Conservation (phyloP, 2,888 invertebrate species). For the Camptogramma bilineatum region DNA sequence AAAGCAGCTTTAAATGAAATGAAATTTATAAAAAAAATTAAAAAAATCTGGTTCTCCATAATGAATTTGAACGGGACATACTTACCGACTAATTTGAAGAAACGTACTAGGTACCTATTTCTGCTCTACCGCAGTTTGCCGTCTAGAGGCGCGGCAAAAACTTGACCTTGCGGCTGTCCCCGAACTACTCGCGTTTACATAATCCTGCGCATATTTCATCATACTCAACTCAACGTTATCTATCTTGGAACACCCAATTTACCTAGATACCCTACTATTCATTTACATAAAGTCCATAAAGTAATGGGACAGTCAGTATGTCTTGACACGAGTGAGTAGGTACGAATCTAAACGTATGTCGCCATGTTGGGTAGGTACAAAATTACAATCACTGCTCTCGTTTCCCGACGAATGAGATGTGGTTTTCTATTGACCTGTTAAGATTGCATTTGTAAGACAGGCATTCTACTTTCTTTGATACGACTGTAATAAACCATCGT, state of each 20-base stretch:
- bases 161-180: constrained; percentile 27
- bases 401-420: constrained; percentile 13
- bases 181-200: constrained; percentile 7
- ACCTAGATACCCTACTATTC: not conserved
- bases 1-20: too few relatives aligned
- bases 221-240: not conserved
- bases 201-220: constrained; percentile 6
- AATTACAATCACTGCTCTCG: constrained; percentile 5
- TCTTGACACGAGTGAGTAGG: not conserved
- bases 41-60: too few relatives aligned
- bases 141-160: constrained; percentile 24
- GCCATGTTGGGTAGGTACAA: not conserved
- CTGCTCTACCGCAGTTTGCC: constrained; percentile 3
- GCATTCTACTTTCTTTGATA: not conserved
- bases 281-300: not conserved
- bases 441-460: constrained; percentile 14
- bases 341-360: not conserved
- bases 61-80: too few relatives aligned
- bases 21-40: too few relatives aligned
- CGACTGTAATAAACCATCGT: constrained; percentile 10
- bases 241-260: not conserved
- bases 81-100: too few relatives aligned
- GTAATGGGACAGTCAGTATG: not conserved
- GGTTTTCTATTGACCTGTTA: constrained; percentile 20
- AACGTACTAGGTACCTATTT: not conserved